These are phyloP conservation scores for Drosophila tristis DNA, from an alignment of 1,140 invertebrate genomes.

Conservation along the genomic window DNA sequence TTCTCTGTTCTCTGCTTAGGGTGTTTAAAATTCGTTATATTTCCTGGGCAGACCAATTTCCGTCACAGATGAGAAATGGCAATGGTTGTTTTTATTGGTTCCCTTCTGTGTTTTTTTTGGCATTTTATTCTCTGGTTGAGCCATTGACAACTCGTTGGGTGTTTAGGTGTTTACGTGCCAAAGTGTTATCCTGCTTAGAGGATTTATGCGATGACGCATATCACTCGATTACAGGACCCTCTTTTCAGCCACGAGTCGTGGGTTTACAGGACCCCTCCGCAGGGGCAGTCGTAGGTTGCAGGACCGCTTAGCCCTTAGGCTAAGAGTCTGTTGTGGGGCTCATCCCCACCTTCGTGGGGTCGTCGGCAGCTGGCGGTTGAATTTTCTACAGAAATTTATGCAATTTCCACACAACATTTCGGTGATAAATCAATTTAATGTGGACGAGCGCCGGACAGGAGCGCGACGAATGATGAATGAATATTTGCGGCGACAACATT, in stretches of 20 bases:
- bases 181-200: constrained; percentile 69
- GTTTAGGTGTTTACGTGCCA: constrained; percentile 74
- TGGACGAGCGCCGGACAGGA: constrained; percentile 22
- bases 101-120: constrained; percentile 38
- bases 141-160: constrained; percentile 69
- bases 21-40: background rate
- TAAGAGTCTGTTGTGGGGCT: too few species aligned
- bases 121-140: constrained; percentile 59
- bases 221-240: constrained; percentile 40
- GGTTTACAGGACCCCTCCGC: constrained; percentile 2
- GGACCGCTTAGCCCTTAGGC: too few species aligned
- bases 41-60: background rate
- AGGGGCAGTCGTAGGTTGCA: background rate
- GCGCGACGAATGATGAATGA: constrained; percentile 63
- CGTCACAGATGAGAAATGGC: constrained; percentile 51
- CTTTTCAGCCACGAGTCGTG: background rate
- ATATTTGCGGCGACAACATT: constrained; percentile 69
- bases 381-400: constrained; percentile 62
- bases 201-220: constrained; percentile 46
- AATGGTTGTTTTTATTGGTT: constrained; percentile 61
- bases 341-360: constrained; percentile 12
- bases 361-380: constrained; percentile 34
- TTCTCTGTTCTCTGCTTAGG: background rate
- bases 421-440: constrained; percentile 74
- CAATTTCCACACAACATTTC: constrained; percentile 55